These are phyloP conservation scores for Sardina pilchardus DNA, from an alignment of 2,113 vertebrate genomes.

Conservation along the genomic window DNA sequence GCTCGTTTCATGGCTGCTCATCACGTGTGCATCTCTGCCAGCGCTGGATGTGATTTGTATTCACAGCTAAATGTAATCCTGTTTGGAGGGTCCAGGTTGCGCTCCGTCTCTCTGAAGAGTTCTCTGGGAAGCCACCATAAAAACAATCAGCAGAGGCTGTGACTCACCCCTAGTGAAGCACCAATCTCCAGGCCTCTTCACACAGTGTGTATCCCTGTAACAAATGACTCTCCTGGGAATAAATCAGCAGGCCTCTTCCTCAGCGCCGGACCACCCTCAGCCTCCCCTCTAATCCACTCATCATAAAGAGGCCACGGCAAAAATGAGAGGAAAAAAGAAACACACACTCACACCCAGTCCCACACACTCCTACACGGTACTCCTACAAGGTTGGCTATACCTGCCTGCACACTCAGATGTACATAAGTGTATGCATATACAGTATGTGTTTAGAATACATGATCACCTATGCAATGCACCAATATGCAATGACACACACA, in stretches of 20 bases:
- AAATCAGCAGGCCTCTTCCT: conserved; percentile 49
- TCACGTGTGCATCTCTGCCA: neutral
- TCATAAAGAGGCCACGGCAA: neutral
- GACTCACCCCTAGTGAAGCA: conserved; percentile 49
- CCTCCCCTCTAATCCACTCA: conserved; percentile 46
- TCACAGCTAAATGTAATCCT: conserved; percentile 6
- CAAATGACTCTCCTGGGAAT: conserved; percentile 50
- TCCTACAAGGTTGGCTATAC: no score
- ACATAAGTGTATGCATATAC: conserved; percentile 14
- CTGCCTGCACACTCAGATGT: neutral
- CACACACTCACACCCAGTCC: neutral
- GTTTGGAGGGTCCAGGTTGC: conserved; percentile 18
- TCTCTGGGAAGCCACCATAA: conserved; percentile 49
- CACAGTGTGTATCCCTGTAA: neutral
- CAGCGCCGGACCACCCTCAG: conserved; percentile 21
- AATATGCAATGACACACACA: neutral
- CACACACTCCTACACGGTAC: no score
- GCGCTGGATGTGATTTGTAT: neutral
- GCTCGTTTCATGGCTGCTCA: neutral
- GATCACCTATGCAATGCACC: no score
- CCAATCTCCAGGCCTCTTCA: conserved; percentile 32
- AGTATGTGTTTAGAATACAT: neutral
- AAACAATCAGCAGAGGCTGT: conserved; percentile 47
- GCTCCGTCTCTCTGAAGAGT: conserved; percentile 35
- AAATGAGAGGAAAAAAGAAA: neutral